phyloP scores from a whole-genome alignment of 2,113 vertebrate genomes.

The Cryptomyrus ogoouensis region DNA sequence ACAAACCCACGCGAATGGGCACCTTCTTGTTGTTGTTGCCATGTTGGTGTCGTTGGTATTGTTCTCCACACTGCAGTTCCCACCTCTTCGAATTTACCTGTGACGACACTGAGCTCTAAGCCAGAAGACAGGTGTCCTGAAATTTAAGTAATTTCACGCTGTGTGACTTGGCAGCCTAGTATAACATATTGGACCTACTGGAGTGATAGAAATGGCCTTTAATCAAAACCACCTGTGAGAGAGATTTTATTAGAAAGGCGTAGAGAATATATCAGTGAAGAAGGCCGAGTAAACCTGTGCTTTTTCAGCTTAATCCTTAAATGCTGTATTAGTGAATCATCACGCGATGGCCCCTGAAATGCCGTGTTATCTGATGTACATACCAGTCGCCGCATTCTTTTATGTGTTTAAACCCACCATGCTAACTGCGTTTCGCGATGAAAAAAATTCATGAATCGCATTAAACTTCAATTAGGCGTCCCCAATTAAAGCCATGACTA shows the following conservation, averaged over 20 bases:
- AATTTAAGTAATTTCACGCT: constrained; percentile 11
- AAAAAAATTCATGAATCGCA: background rate
- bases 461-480: background rate
- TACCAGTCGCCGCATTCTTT: background rate
- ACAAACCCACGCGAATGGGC: background rate
- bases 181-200: background rate
- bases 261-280: background rate
- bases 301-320: background rate
- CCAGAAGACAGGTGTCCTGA: constrained; percentile 4
- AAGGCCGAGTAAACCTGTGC: background rate
- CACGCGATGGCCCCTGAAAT: background rate
- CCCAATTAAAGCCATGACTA: background rate
- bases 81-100: background rate
- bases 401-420: background rate
- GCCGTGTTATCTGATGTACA: background rate
- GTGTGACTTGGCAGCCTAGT: background rate
- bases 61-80: background rate
- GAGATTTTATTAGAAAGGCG: background rate
- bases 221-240: background rate
- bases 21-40: background rate
- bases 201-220: background rate
- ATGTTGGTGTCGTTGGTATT: background rate
- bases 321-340: background rate
- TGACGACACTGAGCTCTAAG: constrained; percentile 9
- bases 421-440: background rate